These are phyloP conservation scores for Thaleichthys pacificus DNA, from an alignment of 2,797 vertebrate species.

Conservation along the genomic window DNA sequence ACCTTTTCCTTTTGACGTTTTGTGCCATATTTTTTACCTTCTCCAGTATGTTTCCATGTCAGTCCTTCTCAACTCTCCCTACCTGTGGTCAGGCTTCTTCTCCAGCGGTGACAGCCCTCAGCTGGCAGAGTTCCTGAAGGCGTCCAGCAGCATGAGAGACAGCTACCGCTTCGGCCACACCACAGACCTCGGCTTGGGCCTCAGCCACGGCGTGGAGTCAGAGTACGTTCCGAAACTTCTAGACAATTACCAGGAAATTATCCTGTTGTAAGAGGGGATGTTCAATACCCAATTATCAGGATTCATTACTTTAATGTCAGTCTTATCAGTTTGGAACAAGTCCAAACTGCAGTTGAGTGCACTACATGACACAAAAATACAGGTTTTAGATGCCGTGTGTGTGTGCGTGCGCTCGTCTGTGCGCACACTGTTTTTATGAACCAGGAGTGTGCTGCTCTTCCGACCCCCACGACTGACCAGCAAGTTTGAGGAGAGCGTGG, in stretches of 20 bases:
- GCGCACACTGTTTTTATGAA: too few species aligned
- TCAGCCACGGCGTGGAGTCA: constrained; percentile 36
- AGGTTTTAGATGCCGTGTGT: neutral
- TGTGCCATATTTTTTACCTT: neutral
- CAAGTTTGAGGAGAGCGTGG: constrained; percentile 56
- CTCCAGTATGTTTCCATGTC: neutral
- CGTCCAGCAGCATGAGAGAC: constrained; percentile 48
- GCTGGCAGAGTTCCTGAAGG: constrained; percentile 51
- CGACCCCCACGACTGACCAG: constrained; percentile 51
- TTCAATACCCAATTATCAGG: too few species aligned
- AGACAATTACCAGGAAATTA: too few species aligned
- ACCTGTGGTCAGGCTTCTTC: constrained; percentile 49
- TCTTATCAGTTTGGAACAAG: too few species aligned
- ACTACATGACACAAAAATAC: too few species aligned
- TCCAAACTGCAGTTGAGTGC: too few species aligned
- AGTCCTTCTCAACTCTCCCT: neutral
- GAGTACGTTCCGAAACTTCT: constrained; percentile 49
- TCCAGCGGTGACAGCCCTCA: constrained; percentile 35
- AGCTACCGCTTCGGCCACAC: constrained; percentile 56
- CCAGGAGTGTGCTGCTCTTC: constrained; percentile 56
- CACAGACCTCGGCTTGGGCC: constrained; percentile 35
- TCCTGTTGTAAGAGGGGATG: too few species aligned
- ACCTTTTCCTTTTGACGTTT: neutral
- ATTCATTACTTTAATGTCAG: too few species aligned
- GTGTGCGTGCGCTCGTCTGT: neutral